Base-by-base conservation (phyloP, 1,140 invertebrate species). In the Hycleus phaleratus region DNA sequence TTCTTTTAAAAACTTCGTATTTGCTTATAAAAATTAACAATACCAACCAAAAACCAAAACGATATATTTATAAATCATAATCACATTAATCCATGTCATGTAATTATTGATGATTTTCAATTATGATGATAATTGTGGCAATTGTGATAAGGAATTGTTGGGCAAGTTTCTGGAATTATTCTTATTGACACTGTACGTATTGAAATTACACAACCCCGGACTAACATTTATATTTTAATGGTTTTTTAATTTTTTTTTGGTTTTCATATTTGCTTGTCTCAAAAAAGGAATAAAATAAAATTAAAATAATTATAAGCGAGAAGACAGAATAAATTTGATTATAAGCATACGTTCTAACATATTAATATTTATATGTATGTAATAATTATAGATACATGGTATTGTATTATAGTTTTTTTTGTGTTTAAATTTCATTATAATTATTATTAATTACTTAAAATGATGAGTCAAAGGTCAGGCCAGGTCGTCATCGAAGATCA, bases 401-500 rank as follows among this genome's bases (percentile, higher is more conserved):
- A 63, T 55, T 67, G 59, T 67, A 64, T 60, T 55, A 58, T 64
- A 18, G 18, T 18, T 18, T 18, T 18, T 12, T 18, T 18, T 18
- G 18, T 18, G 18, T 18, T 18, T 18, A 18, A 18, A 68, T 66
- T 50, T 65, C 43, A 56, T 50, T 45, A 32, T 32, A 5, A 32
- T 32, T 32, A 32, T 32, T 32, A 32, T 32, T 32, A 38, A 51
- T 58, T 53, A 48, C 57, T 58, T 38, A 61, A 64, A 48, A 63
- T 62, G 65, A 66, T 70, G 66, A 66, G 62, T 68, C 64, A 65
- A 64, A 64, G 64, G 64, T 64, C 68, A 64, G 68, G 66, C 62
- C 64, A 63, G 68, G 68, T 69, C 68, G 68, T 69, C 68, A 69
- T 67, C 68, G 58, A 65, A 68, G 63, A 61, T 68, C 60, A 63